Evolutionary conservation across 1,140 invertebrate genomes (phyloP), one percentile per base, ranked within the genome.

Genomic region (Heterodera carotae): DNA sequence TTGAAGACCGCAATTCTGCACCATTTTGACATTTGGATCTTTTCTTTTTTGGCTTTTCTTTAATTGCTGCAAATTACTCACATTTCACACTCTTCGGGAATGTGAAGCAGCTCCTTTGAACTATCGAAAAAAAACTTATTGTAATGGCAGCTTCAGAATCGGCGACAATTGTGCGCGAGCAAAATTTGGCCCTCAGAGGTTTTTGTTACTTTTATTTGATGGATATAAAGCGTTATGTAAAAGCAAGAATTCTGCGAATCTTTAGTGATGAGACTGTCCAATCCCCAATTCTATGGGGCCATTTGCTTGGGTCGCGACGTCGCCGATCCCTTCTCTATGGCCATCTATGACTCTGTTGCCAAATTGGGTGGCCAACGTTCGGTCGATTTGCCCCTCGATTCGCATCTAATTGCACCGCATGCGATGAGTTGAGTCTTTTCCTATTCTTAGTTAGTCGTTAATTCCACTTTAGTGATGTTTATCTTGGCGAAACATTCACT

Each of bases 401-500:
- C 95, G 82, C 94, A 96, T 88, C 90, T 98, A 77, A 90, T 97
- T 43, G 89, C 97, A 34, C 96, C 96, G 56, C 95, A 97, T 90
- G 96, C 93, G 88, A 97, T 97, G 90, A 74, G 71, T 64, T 74
- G 95, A 92, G 95, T 89, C 92, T 91, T 85, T 83, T 25, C 74
- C 75, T 43, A 43, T 43, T 43, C 62, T 66, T 43, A 69, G 36
- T 71, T 71, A 71, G 77, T 69, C 81, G 18, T 31, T 6, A 48
- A 10, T 89, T n/a, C n/a, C n/a, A n/a, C n/a, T 91, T 82, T 87
- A 92, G 92, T 67, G 93, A 92, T 88, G 93, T 93, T 82, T 93
- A 93, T 88, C 88, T 94, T 33, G 97, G 97, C 27, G 96, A 98
- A 91, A 98, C 94, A 31, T 98, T 98, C 90, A 94, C 95, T 1